phyloP scores from a whole-genome alignment of 92 coral and sea anemone genomes.

The Porites lobata region DNA sequence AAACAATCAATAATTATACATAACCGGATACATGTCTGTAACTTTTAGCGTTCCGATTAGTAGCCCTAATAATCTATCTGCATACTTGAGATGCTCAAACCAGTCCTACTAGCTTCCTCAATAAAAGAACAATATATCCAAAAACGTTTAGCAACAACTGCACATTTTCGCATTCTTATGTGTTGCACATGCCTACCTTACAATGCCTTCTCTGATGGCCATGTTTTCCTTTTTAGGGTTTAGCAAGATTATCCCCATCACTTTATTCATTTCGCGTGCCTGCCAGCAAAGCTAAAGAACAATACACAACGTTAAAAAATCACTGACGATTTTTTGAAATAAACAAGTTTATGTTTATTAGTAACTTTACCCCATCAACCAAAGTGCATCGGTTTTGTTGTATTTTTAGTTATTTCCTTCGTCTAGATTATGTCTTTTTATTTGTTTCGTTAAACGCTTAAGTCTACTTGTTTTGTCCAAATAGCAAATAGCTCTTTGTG shows the following conservation, averaged over 20 bases:
- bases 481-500: conserved; percentile 20
- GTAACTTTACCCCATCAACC: conserved; percentile 24
- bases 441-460: neutral
- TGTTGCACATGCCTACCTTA: conserved; percentile 18
- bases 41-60: neutral
- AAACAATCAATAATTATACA: neutral
- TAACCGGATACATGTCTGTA: neutral
- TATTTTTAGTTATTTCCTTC: conserved; percentile 23
- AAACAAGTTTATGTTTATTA: conserved; percentile 11
- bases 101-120: conserved; percentile 17
- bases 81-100: conserved; percentile 20
- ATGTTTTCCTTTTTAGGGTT: conserved; percentile 30
- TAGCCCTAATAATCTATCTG: conserved; percentile 15
- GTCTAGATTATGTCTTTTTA: neutral
- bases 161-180: conserved; percentile 17
- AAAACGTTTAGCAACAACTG: conserved; percentile 25
- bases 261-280: conserved; percentile 19
- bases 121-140: conserved; percentile 10
- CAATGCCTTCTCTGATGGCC: conserved; percentile 39
- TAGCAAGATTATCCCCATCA: conserved; percentile 21
- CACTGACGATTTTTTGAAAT: conserved; percentile 10
- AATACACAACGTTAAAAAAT: neutral
- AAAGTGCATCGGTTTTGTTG: conserved; percentile 13
- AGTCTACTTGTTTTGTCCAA: conserved; percentile 15
- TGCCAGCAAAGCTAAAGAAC: conserved; percentile 36